Conservation (phyloP, 2,888 invertebrate species). For the Agrotis exclamationis region DNA sequence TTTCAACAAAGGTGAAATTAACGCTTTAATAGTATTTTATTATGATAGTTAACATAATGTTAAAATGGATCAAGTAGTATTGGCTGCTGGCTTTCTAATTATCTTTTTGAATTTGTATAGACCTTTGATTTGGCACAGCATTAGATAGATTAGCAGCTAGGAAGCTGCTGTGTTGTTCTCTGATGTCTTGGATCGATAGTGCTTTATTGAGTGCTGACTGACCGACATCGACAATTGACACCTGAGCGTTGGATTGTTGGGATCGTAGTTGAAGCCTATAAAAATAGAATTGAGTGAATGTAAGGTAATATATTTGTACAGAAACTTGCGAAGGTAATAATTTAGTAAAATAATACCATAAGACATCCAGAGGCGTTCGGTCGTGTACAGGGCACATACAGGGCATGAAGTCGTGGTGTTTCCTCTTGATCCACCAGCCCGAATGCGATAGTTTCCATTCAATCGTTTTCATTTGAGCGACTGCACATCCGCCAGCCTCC, state of each 20-base stretch:
- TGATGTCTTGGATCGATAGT: slow-evolving; percentile 73
- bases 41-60: too few relatives aligned
- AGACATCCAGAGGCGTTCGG: slow-evolving; percentile 82
- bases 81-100: too few relatives aligned
- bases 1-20: slow-evolving; percentile 1
- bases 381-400: slow-evolving; percentile 81
- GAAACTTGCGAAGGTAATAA: background rate
- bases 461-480: slow-evolving; percentile 83
- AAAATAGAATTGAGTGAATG: background rate
- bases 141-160: background rate
- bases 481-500: slow-evolving; percentile 77
- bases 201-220: slow-evolving; percentile 59
- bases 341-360: slow-evolving; percentile 71
- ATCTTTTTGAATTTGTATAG: background rate
- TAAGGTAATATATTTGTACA: background rate
- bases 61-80: too few relatives aligned
- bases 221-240: background rate
- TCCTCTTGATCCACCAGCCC: slow-evolving; percentile 84
- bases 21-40: too few relatives aligned
- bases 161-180: slow-evolving; percentile 72
- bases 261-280: slow-evolving; percentile 69
- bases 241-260: slow-evolving; percentile 31
- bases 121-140: background rate
- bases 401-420: slow-evolving; percentile 77
- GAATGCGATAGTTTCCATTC: slow-evolving; percentile 87